Evolutionary conservation across 2,888 invertebrate species (phyloP).

Genomic region (Ichneumon xanthorius): DNA sequence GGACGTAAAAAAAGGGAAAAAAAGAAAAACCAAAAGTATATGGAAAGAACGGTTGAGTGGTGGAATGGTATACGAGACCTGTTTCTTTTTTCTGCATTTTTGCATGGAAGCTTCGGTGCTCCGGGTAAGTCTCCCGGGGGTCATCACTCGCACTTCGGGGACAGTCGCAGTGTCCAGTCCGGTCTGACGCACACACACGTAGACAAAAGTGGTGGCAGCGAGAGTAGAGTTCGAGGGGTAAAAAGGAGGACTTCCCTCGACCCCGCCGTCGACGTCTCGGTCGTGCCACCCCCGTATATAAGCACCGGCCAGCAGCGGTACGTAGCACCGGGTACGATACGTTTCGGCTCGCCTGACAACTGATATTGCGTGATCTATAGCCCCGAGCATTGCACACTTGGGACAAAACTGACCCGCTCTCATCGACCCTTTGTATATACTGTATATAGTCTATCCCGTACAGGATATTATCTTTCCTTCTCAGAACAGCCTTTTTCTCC

Average conservation of each 20-base stretch:
- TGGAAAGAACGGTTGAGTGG: slow-evolving; percentile 63
- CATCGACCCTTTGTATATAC: slow-evolving; percentile 36
- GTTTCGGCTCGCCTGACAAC: slow-evolving; percentile 79
- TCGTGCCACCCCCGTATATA: slow-evolving; percentile 25
- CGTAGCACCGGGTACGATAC: slow-evolving; percentile 71
- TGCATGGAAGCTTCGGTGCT: slow-evolving; percentile 75
- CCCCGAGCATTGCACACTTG: slow-evolving; percentile 84
- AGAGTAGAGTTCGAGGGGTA: slow-evolving; percentile 46
- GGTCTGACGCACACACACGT: slow-evolving; percentile 58
- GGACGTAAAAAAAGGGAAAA: slow-evolving; percentile 25
- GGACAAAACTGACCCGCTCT: slow-evolving; percentile 82
- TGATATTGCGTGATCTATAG: slow-evolving; percentile 85
- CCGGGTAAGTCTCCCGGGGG: slow-evolving; percentile 80
- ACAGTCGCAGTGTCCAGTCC: slow-evolving; percentile 78
- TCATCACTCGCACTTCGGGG: slow-evolving; percentile 84
- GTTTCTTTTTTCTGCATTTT: slow-evolving; percentile 73
- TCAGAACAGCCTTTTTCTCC: slow-evolving; percentile 34
- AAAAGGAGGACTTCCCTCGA: slow-evolving; percentile 39
- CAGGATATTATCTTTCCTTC: slow-evolving; percentile 62
- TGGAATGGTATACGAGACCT: slow-evolving; percentile 48
- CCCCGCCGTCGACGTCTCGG: slow-evolving; percentile 42
- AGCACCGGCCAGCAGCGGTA: slow-evolving; percentile 39
- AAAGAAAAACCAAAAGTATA: slow-evolving; percentile 61
- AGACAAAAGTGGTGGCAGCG: slow-evolving; percentile 48
- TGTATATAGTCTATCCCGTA: slow-evolving; percentile 38